phyloP scores from a whole-genome alignment of 2,113 vertebrate genomes.

The Ammodramus savannarum region DNA sequence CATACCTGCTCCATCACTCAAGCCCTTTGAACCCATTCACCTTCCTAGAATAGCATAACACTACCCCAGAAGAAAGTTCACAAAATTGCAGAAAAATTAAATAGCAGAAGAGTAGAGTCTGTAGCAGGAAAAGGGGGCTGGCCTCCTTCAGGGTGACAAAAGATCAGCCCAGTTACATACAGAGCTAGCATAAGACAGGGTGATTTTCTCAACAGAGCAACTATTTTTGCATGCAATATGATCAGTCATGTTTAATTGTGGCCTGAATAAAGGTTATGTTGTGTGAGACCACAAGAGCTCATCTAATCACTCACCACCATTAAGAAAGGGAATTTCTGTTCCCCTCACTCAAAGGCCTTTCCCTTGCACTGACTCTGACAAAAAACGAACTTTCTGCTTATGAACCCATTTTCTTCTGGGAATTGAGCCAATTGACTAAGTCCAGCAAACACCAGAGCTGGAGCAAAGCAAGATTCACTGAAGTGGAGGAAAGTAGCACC shows the following conservation, averaged over 20 bases:
- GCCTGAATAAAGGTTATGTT: background rate
- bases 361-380: background rate
- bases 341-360: background rate
- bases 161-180: background rate
- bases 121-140: background rate
- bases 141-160: background rate
- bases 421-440: background rate
- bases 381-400: background rate
- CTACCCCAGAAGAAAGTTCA: background rate
- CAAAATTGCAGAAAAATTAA: background rate
- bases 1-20: background rate
- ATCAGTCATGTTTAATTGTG: background rate
- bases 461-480: background rate
- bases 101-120: background rate
- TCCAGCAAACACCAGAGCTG: background rate
- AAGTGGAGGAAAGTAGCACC: background rate
- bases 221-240: background rate
- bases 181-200: background rate
- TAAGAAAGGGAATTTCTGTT: background rate
- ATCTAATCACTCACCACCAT: background rate
- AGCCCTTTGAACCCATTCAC: accelerated
- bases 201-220: background rate
- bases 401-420: background rate
- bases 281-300: background rate
- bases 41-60: background rate